Evolutionary conservation across 2,797 vertebrate species (phyloP), one percentile per base, ranked within the genome.

Genomic region (Lemur catta): DNA sequence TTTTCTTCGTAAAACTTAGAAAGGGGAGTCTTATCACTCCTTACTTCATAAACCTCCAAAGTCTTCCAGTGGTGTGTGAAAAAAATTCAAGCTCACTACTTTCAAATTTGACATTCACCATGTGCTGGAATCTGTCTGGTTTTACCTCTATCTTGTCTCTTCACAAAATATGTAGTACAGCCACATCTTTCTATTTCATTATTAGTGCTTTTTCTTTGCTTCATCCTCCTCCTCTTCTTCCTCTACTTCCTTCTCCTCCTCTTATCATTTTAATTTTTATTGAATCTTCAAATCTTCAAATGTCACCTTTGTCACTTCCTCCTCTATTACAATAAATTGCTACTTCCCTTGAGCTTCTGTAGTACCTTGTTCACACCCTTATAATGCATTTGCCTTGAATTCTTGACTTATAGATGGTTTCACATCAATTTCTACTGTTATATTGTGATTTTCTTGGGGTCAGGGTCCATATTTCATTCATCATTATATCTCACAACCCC

Each of bases 1-100:
- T 72, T 81, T 96, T 95, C 11, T 93, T 67, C 14, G n/a, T 80
- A 76, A 93, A 94, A 87, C 48, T 35, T 50, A 71, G 41, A 59
- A 33, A 28, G 14, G 28, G 22, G 4, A 28, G 67, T 76, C 20
- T 38, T 46, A 15, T 74, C 67, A 79, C 13, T 80, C 6, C 57
- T 18, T 0, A 43, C 65, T 65, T 95, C 79, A 78, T 46, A 91
- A 78, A 30, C 20, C 30, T 93, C 55, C 57, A 50, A 89, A 67
- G 61, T 72, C 46, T 90, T 65, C 33, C 33, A 61, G 1, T 24
- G 24, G n/a, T 33, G 30, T 87, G 20, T 33, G 92, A 35, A 84
- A 89, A 88, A 48, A 72, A 28, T 14, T 26, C 41, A 72, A 50
- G 33, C 28, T 95, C 35, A 18, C 1, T 67, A 4, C 13, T 91